Evolutionary conservation across 2,888 invertebrate species (phyloP), one percentile per base, ranked within the genome.

Genomic region (Agrotis clavis): DNA sequence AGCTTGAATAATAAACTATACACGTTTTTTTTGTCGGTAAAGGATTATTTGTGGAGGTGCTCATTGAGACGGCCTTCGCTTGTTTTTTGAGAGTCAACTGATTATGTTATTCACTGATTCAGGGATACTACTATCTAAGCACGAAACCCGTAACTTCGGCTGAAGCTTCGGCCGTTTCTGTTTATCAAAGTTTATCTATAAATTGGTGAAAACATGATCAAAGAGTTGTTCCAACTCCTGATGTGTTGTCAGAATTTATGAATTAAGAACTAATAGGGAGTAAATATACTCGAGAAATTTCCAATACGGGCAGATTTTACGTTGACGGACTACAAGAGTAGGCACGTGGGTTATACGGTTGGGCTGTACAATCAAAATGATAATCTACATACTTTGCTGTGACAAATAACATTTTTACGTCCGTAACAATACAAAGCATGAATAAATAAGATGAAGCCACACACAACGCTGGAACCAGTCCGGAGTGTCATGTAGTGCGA

Each of bases 401-500:
- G 47, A 71, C 57, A 75, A 63, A 67, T 74, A 56, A 57, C 16
- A 45, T 61, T 61, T 59, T 18, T 67, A 51, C 50, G 48, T n/a
- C 4, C 18, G 16, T 45, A 57, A 71, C 25, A 79, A 73, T 69
- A 73, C 45, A 64, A 71, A 50, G 54, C 45, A 35, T 62, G 25
- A 67, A 70, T 79, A 65, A 82, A 67, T 82, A 75, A 82, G 56
- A 74, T 69, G 63, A 63, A 71, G 67, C 70, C 81, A 62, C 72
- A 73, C 75, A 83, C 62, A 67, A 70, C 47, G 65, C 60, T 71
- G 48, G 60, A 76, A 81, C 78, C 70, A 76, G 76, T 78, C 73
- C 50, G 51, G 66, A 57, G 65, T 60, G 59, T 71, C 59, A 70
- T 74, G 65, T 82, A 65, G 71, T 68, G 67, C 62, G 61, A 54